Conservation (phyloP, 2,888 invertebrate species). For the Noctuana brunneofusca region DNA sequence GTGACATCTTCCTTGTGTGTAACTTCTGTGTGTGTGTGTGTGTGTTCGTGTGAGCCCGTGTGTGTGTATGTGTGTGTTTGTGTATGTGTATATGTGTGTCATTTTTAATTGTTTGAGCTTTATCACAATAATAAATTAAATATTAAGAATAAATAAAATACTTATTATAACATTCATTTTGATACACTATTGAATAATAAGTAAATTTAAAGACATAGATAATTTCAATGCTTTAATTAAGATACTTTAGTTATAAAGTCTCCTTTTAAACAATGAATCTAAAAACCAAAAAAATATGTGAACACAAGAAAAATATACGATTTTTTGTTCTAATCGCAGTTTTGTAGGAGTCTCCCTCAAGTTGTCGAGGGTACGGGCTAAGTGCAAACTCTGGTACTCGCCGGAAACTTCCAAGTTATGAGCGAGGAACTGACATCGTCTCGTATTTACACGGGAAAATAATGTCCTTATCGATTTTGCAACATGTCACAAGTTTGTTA, state of each 20-base stretch:
- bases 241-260: background rate
- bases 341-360: background rate
- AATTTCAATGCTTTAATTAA: no score
- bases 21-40: no score
- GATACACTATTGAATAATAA: no score
- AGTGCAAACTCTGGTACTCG: slow-evolving; percentile 62
- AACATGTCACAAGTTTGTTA: slow-evolving; percentile 7
- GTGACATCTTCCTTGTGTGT: no score
- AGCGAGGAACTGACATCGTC: slow-evolving; percentile 28
- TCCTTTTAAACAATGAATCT: background rate
- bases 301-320: background rate
- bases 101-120: no score
- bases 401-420: slow-evolving; percentile 48
- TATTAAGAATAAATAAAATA: no score
- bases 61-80: no score
- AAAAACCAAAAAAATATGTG: background rate
- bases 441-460: slow-evolving; percentile 16
- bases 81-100: no score
- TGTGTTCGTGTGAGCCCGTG: no score
- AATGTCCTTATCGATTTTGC: slow-evolving; percentile 6
- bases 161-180: no score
- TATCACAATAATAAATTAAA: no score
- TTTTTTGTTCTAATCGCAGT: background rate
- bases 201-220: no score
- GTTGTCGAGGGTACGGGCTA: slow-evolving; percentile 40